Evolutionary conservation across 2,888 invertebrate genomes (phyloP).

Genomic region (Xestia sexstrigata): DNA sequence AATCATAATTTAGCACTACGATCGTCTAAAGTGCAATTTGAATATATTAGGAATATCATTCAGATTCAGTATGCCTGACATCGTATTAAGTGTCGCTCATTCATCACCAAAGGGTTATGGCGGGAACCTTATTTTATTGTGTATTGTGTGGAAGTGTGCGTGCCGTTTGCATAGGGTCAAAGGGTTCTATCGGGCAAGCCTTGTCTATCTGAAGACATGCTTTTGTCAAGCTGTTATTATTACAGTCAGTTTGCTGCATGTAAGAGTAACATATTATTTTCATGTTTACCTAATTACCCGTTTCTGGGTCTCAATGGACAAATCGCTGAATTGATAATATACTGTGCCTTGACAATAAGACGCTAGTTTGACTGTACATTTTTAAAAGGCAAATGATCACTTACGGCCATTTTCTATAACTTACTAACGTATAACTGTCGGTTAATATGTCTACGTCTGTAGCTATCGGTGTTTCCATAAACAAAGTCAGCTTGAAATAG

Average conservation of each 20-base stretch:
- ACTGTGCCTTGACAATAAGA: too few species aligned
- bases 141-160: constrained; percentile 4
- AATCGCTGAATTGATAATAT: too few species aligned
- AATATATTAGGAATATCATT: constrained; percentile 55
- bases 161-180: constrained; percentile 17
- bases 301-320: too few species aligned
- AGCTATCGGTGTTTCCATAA: too few species aligned
- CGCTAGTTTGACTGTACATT: too few species aligned
- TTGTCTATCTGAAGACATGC: not conserved
- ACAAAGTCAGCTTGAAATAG: too few species aligned
- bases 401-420: too few species aligned
- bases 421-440: too few species aligned
- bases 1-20: constrained; percentile 43
- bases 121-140: constrained; percentile 41
- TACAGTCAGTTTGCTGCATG: not conserved
- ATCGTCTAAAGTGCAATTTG: constrained; percentile 45
- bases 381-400: too few species aligned
- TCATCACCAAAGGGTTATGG: constrained; percentile 51
- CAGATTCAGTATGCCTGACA: constrained; percentile 50
- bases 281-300: too few species aligned
- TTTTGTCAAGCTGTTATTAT: not conserved
- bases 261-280: not conserved
- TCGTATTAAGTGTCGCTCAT: constrained; percentile 52
- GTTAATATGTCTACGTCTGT: too few species aligned
- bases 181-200: not conserved